Evolutionary conservation across 1,140 invertebrate genomes (phyloP).

Genomic region (Heliconius eleuchia): DNA sequence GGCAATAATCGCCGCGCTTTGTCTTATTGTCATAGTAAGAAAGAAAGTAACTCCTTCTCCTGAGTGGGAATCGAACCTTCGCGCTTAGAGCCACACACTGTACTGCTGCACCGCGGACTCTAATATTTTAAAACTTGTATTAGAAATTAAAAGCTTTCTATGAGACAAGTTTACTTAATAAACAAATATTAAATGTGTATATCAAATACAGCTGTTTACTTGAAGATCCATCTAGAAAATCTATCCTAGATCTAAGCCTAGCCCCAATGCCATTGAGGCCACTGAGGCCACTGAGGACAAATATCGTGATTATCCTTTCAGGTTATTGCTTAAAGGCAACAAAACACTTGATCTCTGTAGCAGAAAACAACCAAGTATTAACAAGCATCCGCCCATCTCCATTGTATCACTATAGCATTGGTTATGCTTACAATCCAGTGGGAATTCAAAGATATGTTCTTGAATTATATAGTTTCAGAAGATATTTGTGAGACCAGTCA

Average conservation of each 20-base stretch:
- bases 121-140: too few species aligned
- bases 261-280: background rate
- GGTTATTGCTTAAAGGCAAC: background rate
- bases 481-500: background rate
- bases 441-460: background rate
- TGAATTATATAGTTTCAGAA: background rate
- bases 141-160: too few species aligned
- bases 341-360: slow-evolving; percentile 20
- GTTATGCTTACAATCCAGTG: background rate
- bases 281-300: background rate
- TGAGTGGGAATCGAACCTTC: too few species aligned
- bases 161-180: too few species aligned
- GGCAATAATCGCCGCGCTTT: too few species aligned
- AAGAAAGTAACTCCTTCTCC: too few species aligned
- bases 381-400: background rate
- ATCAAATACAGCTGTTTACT: background rate
- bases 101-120: too few species aligned
- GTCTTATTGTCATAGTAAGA: too few species aligned
- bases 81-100: too few species aligned
- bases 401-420: slow-evolving; percentile 2
- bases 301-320: background rate
- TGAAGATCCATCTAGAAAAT: background rate
- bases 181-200: too few species aligned
- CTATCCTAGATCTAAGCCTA: background rate
- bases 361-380: slow-evolving; percentile 6